Evolutionary conservation across 2,888 invertebrate genomes (phyloP), one percentile per base, ranked within the genome.

Genomic region (Copidosoma aretas): DNA sequence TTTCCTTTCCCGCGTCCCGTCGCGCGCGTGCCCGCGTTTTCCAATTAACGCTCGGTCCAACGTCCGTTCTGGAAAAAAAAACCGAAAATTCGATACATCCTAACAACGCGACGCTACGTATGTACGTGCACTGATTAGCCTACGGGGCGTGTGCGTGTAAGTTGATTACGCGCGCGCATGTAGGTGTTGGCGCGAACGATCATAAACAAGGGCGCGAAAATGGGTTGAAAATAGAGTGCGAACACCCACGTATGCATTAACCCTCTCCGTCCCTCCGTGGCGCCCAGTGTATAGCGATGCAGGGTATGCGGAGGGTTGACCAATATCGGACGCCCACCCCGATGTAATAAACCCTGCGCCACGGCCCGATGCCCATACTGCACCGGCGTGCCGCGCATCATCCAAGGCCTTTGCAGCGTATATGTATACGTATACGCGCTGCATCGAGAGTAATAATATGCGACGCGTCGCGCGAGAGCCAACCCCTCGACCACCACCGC

Each of bases 301-400:
- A 41, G 41, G 4, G 32, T 32, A 32, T 46, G 43, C 43, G 17
- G 43, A 15, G 24, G 15, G 54, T 54, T 24, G 54, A 54, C 54
- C 54, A 54, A 54, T 54, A 68, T 52, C 46, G 61, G 53, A 53
- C 61, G 57, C 49, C 64, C 64, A n/a, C 49, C 32, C 8, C 46
- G 51, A 49, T 39, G n/a, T 54, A n/a, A 54, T 54, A 46, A 60
- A 60, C 49, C 49, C 60, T 49, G 21, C 43, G 60, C 46, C 60
- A 54, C 15, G 12, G 8, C 3, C 15, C 43, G 12, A 17, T 12
- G 17, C 15, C 17, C 3, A 12, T 12, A 17, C 43, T 17, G 17
- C 43, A 32, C 3, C 43, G 15, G 14, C 43, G 12, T 46, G 15
- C 43, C 43, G 3, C 43, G 32, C 4, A 32, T 32, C 32, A 32